Base-by-base conservation (phyloP, 2,113 vertebrate species). In the Gallinago undulata region DNA sequence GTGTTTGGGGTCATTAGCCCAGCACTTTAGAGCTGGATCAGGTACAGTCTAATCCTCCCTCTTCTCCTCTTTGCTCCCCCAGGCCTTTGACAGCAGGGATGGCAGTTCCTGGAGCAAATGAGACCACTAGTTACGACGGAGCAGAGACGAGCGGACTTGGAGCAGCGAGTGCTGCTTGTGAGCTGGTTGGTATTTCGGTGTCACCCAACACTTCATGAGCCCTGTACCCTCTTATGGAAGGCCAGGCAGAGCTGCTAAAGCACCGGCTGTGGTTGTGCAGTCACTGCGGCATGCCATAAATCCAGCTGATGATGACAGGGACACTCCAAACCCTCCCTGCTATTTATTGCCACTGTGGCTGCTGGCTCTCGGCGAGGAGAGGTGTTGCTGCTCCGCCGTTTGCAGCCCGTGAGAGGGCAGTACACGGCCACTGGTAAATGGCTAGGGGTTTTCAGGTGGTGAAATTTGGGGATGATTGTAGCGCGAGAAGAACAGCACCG, bases 371-470 rank as follows among this genome's bases (percentile, higher is more conserved):
- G 6, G 70, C 4, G n/a, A 27, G 79, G 56, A 3, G 74, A 27
- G n/a, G 15, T 13, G 50, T 12, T 12, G 47, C 21, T 83, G 62
- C 86, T 92, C 47, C n/a, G 63, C n/a, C 16, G 10, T 8, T n/a
- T 2, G 9, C 18, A 14, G 83, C 69, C 93, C 96, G 18, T 68
- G 43, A 84, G 95, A 87, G 95, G 96, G 96, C 95, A 93, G 95
- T 93, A 96, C 63, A 33, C 66, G 48, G 73, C 81, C n/a, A 11
- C 37, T 10, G 9, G 13, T 50, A 50, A n/a, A 19, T 19, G 48
- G 35, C 7, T 9, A 19, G 3, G 24, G 6, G 6, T 21, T 81
- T 43, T 37, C 23, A 23, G 5, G 11, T 16, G 39, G 10, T 35
- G 70, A 28, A 33, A 35, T 3, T 3, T 3, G 24, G 31, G 43